Evolutionary conservation across 2,797 vertebrate species (phyloP), one percentile per base, ranked within the genome.

Genomic region (Leptatherina wallacei): DNA sequence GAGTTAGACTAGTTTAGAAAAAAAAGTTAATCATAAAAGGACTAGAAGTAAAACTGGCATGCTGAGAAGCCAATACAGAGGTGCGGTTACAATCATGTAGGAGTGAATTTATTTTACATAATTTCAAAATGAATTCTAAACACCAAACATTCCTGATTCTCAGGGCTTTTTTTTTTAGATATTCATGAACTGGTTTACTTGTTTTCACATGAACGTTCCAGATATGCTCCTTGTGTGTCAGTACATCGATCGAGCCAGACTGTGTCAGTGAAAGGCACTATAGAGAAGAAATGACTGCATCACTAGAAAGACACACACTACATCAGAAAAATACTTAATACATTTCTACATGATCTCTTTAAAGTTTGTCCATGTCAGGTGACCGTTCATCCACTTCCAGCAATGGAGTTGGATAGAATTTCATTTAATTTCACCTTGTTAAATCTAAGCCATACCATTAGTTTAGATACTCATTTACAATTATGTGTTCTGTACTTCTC

Each of bases 251-350:
- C 85, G 83, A 84, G 87, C 88, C 88, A 86, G 73, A 80, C 82
- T 80, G 85, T 77, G 73, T 88, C 88, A 89, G 89, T 80, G 77
- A 88, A 93, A 94, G 91, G 92, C 91, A 93, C 91, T 90, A 81
- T 74, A 81, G 85, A 87, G 81, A 82, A 90, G 58, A 87, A 83
- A 78, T 81, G 68, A 93, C 89, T 91, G 90, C 89, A 89, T 89
- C 81, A 88, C 87, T 76, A 87, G 63, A 89, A 54, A 33, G 72
- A 89, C 80, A 89, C 66, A 56, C 7, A 88, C 51, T 71, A 88
- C 80, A 83, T 81, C 77, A 82, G 58, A 86, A 84, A 73, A 80
- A 83, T 68, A 72, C 68, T 80, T 80, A 87, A 75, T 18, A 89
- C 63, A 38, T 70, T 52, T 81, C 75, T 78, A 85, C 73, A 75